Conservation (phyloP, 1,140 invertebrate species). For the Drosophila serrata region DNA sequence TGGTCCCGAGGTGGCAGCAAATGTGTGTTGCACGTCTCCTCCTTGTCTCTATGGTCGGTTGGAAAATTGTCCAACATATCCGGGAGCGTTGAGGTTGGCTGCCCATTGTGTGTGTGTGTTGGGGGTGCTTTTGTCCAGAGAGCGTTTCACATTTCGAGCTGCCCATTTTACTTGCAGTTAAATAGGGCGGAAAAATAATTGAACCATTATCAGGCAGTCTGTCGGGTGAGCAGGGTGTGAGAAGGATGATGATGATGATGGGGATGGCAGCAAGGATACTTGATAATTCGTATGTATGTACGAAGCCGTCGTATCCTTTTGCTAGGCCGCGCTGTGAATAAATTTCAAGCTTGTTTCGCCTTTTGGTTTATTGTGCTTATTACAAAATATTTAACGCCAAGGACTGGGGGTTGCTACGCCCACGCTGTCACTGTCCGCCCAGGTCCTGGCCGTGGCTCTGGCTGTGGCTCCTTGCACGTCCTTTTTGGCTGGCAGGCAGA, state of each 20-base stretch:
- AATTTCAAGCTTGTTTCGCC: constrained; percentile 46
- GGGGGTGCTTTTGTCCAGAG: background rate
- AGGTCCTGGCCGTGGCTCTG: too few species aligned
- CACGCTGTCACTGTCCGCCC: constrained; percentile 28
- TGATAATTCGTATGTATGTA: constrained; percentile 24
- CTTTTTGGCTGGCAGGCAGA: constrained; percentile 5
- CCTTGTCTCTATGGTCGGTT: constrained; percentile 69
- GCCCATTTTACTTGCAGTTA: constrained; percentile 72
- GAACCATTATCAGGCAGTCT: constrained; percentile 80
- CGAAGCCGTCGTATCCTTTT: too few species aligned
- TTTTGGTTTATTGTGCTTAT: constrained; percentile 66
- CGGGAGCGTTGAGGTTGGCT: constrained; percentile 64
- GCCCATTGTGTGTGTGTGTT: constrained; percentile 20
- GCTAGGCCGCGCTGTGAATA: constrained; percentile 26
- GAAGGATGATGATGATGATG: background rate
- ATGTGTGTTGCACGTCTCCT: constrained; percentile 57
- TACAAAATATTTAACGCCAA: constrained; percentile 65
- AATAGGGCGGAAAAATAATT: constrained; percentile 85
- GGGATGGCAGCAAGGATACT: constrained; percentile 3
- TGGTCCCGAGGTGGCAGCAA: constrained; percentile 1
- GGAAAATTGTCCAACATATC: constrained; percentile 78
- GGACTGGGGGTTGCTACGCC: constrained; percentile 20
- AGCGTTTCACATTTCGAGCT: constrained; percentile 28
- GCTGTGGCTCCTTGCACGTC: background rate
- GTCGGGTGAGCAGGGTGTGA: background rate